Evolutionary conservation across 1,140 invertebrate species (phyloP), one percentile per base, ranked within the genome.

Genomic region (Drosophila parvula): DNA sequence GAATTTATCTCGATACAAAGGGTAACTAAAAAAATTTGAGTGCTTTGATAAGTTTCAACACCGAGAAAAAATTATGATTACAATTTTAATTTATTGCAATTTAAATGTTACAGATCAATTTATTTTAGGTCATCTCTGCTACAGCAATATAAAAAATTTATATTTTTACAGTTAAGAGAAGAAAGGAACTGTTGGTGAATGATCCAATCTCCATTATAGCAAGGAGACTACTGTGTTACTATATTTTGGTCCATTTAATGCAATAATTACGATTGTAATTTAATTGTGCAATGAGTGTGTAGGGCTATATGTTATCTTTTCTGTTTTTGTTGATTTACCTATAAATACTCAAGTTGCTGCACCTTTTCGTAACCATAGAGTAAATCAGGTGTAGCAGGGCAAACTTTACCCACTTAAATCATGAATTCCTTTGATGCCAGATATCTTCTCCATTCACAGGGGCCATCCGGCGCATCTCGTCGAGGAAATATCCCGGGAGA

Each of bases 381-480:
- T 36, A 30, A 60, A 47, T 59, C 11, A 18, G 34, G 18, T 22
- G 48, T 14, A n/a, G 38, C 30, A 12, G 36, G 7, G 3, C 1
- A n/a, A 48, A 30, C 9, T 28, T 59, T 47, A 14, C 27, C 5
- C 30, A 53, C 59, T 53, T 34, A 43, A 53, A 41, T 41, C 22
- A 16, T 45, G 56, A 61, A 53, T 61, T 47, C 44, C 10, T 43
- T 30, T 60, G 9, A 60, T 50, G 16, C 27, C 53, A 53, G 14
- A 68, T 41, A 41, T 62, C 11, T 40, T 65, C 11, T 34, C 32
- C 14, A 55, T 55, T 48, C 44, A 36, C 74, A 92, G 92, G 62
- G 94, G 94, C 1, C 92, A 92, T 6, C 93, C 93, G 12, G 93
- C 93, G 40, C 93, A 94, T 76, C 93, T 92, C 11, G 92, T 92